phyloP scores from a whole-genome alignment of 1,140 invertebrate species.

The Heliconius hermathena region DNA sequence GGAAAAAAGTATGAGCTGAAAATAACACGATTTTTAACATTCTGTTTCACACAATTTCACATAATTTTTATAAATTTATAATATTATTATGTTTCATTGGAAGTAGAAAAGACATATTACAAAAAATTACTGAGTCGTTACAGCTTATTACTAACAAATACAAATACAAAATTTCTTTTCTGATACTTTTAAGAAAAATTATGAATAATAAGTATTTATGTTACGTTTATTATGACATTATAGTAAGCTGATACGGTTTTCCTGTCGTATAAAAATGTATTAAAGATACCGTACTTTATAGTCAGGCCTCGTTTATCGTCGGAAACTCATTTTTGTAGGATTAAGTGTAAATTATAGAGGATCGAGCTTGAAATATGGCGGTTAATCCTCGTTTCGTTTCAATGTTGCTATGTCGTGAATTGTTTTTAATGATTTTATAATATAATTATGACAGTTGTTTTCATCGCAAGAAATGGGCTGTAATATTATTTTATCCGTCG shows the following conservation, averaged over 20 bases:
- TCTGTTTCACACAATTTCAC: too few relatives aligned
- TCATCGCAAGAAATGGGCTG: too few relatives aligned
- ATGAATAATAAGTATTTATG: neutral
- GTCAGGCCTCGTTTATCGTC: conserved; percentile 14
- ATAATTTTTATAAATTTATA: too few relatives aligned
- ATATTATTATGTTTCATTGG: too few relatives aligned
- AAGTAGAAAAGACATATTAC: neutral
- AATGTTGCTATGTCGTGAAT: conserved; percentile 4
- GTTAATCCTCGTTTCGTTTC: conserved; percentile 5
- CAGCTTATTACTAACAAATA: neutral
- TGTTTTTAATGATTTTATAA: neutral
- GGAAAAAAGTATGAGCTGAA: too few relatives aligned
- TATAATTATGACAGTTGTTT: too few relatives aligned
- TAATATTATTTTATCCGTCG: too few relatives aligned
- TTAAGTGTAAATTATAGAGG: conserved; percentile 12
- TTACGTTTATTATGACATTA: conserved; percentile 14
- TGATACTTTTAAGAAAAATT: neutral
- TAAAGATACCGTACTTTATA: conserved; percentile 5
- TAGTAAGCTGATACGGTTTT: neutral
- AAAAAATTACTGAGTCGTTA: neutral
- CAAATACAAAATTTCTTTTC: neutral
- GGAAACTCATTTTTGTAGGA: conserved; percentile 18
- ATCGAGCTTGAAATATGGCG: neutral
- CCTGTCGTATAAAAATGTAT: conserved; percentile 8
- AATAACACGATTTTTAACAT: too few relatives aligned